Conservation (phyloP, 2,888 invertebrate genomes). For the Cataglyphis livida region DNA sequence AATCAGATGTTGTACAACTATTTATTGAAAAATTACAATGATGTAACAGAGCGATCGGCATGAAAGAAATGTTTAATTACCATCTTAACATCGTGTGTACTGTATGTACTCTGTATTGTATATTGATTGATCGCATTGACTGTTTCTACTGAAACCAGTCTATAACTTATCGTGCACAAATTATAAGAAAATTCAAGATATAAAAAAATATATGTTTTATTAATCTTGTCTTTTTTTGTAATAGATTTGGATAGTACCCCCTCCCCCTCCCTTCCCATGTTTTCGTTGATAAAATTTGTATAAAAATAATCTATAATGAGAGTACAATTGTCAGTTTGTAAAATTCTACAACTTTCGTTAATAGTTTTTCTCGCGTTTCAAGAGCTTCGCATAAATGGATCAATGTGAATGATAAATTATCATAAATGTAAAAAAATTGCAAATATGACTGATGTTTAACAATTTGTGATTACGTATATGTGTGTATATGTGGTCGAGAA, state of each 20-base stretch:
- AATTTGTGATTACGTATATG: background rate
- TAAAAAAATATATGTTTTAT: conserved; percentile 73
- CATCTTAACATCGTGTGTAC: conserved; percentile 68
- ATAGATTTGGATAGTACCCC: conserved; percentile 67
- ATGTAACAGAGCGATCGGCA: conserved; percentile 77
- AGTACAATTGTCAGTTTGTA: conserved; percentile 77
- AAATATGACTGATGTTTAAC: background rate
- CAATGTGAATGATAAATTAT: conserved; percentile 35
- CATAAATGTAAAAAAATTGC: background rate
- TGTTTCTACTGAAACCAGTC: conserved; percentile 62
- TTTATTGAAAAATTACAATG: conserved; percentile 82
- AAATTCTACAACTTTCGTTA: conserved; percentile 67
- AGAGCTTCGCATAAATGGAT: conserved; percentile 64
- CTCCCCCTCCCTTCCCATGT: background rate
- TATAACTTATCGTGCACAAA: conserved; percentile 69
- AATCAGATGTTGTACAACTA: conserved; percentile 45
- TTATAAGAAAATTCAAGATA: conserved; percentile 74
- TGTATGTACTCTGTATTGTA: conserved; percentile 61
- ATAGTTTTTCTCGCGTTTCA: conserved; percentile 61
- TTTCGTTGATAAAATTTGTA: conserved; percentile 78
- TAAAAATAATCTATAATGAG: conserved; percentile 81
- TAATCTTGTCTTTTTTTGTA: conserved; percentile 54
- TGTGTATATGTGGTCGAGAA: conserved; percentile 7
- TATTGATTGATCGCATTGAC: conserved; percentile 63
- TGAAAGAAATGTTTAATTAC: conserved; percentile 75